Percentiles rank a stretch among this genome's conserved stretches.
Evolutionary conservation across 2,113 vertebrate species (phyloP).

Genomic region (Nycticorax nycticorax): DNA sequence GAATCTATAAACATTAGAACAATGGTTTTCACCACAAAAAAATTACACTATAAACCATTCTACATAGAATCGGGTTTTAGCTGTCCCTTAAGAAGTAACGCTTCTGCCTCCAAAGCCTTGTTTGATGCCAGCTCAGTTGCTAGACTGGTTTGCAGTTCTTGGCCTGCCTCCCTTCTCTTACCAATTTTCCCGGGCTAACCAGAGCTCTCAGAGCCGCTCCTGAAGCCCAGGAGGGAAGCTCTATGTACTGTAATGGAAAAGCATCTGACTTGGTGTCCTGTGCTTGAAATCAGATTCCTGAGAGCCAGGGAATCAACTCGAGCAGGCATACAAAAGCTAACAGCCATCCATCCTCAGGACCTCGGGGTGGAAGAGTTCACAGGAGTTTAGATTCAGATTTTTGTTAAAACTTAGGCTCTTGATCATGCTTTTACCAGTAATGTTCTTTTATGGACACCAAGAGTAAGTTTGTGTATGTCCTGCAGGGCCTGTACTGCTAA

Average conservation of each 20-base stretch:
- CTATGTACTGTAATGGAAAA: neutral
- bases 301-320: neutral
- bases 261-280: neutral
- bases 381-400: neutral
- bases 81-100: neutral
- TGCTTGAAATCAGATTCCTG: neutral
- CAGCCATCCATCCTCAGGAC: neutral
- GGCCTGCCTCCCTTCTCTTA: neutral
- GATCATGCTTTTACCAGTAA: neutral
- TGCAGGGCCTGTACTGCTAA: neutral
- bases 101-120: neutral
- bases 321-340: neutral
- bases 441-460: neutral
- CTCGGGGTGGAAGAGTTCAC: neutral
- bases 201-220: neutral
- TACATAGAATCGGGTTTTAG: neutral
- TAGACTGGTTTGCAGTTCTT: neutral
- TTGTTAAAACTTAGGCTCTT: neutral
- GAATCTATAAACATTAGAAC: neutral
- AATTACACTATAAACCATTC: neutral
- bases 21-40: neutral
- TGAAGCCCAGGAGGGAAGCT: neutral
- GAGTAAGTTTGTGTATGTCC: neutral
- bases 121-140: neutral
- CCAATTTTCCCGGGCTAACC: neutral